Evolutionary conservation across 2,113 vertebrate genomes (phyloP).

Genomic region (Suncus etruscus): DNA sequence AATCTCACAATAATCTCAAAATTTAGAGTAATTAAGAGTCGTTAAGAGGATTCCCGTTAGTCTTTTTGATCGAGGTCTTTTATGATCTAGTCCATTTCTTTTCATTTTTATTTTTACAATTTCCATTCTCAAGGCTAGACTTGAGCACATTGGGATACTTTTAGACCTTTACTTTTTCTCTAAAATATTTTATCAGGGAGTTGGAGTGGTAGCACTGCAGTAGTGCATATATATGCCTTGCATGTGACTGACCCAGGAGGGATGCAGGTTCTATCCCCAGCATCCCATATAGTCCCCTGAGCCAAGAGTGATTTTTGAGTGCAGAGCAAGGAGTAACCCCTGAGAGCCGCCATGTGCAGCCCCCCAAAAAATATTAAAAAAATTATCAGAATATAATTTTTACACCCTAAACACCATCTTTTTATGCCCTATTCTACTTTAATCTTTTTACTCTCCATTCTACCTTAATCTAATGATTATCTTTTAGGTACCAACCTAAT

Average conservation of each 20-base stretch:
- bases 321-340: too few relatives aligned
- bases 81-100: not conserved
- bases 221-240: too few relatives aligned
- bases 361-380: too few relatives aligned
- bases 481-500: not conserved
- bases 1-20: conserved; percentile 6
- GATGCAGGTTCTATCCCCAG: too few relatives aligned
- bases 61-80: not conserved
- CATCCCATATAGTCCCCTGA: too few relatives aligned
- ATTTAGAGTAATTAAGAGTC: not conserved
- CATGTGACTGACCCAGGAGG: too few relatives aligned
- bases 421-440: too few relatives aligned
- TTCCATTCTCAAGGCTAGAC: not conserved
- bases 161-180: not conserved
- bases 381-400: too few relatives aligned
- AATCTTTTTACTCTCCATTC: not conserved
- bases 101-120: not conserved
- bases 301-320: too few relatives aligned
- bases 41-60: not conserved
- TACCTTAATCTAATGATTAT: not conserved
- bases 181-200: not conserved
- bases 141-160: not conserved
- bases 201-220: too few relatives aligned
- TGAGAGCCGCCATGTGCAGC: too few relatives aligned
- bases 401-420: too few relatives aligned